phyloP scores from a whole-genome alignment of 2,888 invertebrate genomes.

The Drosophila kanekoi region DNA sequence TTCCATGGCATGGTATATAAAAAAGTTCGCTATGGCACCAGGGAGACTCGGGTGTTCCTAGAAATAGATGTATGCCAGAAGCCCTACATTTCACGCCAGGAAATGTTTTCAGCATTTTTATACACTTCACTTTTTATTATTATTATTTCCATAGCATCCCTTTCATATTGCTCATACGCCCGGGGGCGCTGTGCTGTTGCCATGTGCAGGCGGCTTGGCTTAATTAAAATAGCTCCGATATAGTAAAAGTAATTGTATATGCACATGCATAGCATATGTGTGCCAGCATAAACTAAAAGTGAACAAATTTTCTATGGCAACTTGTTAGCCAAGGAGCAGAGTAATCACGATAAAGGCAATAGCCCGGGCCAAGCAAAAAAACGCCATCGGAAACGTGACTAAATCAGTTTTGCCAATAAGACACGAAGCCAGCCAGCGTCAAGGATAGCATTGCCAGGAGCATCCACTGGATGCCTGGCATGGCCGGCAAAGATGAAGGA shows the following conservation, averaged over 20 bases:
- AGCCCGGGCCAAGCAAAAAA: constrained; percentile 12
- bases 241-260: constrained; percentile 1
- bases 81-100: constrained; percentile 18
- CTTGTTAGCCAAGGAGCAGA: constrained; percentile 48
- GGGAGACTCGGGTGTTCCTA: constrained; percentile 3
- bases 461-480: constrained; percentile 25
- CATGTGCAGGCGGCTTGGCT: constrained; percentile 46
- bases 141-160: constrained; percentile 45
- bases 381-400: constrained; percentile 73
- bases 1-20: constrained; percentile 34
- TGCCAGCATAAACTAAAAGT: constrained; percentile 34
- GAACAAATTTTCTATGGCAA: constrained; percentile 54
- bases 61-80: constrained; percentile 30
- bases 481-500: constrained; percentile 71
- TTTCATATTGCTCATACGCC: constrained; percentile 52
- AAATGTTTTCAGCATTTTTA: constrained; percentile 45
- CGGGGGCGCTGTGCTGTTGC: constrained; percentile 26
- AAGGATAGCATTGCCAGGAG: constrained; percentile 20
- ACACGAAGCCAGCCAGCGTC: constrained; percentile 56
- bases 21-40: constrained; percentile 41
- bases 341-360: constrained; percentile 61
- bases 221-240: constrained; percentile 59
- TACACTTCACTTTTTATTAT: constrained; percentile 30
- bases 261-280: constrained; percentile 3
- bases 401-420: constrained; percentile 78